Evolutionary conservation across 2,888 invertebrate species (phyloP).

Genomic region (Hirtodrosophila confusa): DNA sequence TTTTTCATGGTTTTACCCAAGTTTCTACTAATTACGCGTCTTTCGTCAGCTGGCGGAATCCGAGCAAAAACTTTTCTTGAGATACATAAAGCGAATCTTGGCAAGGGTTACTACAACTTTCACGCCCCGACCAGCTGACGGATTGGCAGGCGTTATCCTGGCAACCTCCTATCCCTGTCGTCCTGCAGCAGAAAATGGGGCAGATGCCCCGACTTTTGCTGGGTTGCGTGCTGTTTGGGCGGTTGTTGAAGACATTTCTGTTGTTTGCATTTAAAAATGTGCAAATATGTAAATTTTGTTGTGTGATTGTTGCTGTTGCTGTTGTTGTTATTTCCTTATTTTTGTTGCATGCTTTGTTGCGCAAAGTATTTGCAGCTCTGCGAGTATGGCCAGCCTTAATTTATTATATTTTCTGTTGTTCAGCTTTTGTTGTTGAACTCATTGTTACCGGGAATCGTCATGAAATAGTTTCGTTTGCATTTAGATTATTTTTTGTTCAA

Average conservation of each 20-base stretch:
- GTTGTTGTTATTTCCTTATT: constrained; percentile 13
- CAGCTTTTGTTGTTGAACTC: constrained; percentile 30
- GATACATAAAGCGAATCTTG: constrained; percentile 64
- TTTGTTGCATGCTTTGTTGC: constrained; percentile 47
- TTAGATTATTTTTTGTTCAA: constrained; percentile 61
- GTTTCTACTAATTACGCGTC: constrained; percentile 67
- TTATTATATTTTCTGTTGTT: constrained; percentile 28
- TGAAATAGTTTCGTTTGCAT: constrained; percentile 66
- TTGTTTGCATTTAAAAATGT: constrained; percentile 58
- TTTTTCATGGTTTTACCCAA: constrained; percentile 70
- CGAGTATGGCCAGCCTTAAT: constrained; percentile 30
- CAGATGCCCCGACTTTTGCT: constrained; percentile 6
- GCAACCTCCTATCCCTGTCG: constrained; percentile 27
- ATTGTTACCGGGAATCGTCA: constrained; percentile 36
- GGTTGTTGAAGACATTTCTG: constrained; percentile 7
- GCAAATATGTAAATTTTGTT: constrained; percentile 58
- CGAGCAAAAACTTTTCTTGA: constrained; percentile 63
- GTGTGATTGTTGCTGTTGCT: constrained; percentile 35
- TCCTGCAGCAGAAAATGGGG: constrained; percentile 9
- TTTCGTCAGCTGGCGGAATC: constrained; percentile 37
- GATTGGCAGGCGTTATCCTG: constrained; percentile 49
- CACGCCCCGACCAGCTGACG: constrained; percentile 42
- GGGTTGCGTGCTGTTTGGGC: constrained; percentile 3
- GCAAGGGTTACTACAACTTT: constrained; percentile 50
- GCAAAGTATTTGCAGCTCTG: constrained; percentile 22